phyloP scores from a whole-genome alignment of 2,888 invertebrate genomes.

The Catocala fraxini region DNA sequence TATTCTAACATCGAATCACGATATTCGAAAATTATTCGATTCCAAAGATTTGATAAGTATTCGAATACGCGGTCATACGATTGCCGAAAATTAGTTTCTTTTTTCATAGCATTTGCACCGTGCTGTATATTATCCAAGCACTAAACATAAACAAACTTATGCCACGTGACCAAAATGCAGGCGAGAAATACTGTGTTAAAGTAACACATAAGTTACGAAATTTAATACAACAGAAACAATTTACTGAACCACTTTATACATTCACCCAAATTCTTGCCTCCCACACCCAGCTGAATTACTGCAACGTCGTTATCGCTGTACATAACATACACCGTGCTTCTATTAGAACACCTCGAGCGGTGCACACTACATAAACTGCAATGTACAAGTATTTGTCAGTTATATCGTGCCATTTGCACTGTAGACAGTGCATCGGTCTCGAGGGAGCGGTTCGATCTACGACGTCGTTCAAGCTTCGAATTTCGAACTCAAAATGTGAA shows the following conservation, averaged over 20 bases:
- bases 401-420: slow-evolving; percentile 48
- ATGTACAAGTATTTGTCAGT: slow-evolving; percentile 47
- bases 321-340: slow-evolving; percentile 16
- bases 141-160: no score
- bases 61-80: no score
- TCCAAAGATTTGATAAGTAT: no score
- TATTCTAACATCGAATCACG: no score
- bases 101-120: no score
- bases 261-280: slow-evolving; percentile 9
- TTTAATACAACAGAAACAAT: slow-evolving; percentile 5
- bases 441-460: slow-evolving; percentile 22
- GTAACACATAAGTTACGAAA: neutral
- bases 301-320: slow-evolving; percentile 15
- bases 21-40: no score
- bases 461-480: slow-evolving; percentile 33
- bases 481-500: slow-evolving; percentile 34
- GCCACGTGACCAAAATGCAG: no score
- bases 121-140: no score
- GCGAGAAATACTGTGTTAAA: neutral
- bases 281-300: slow-evolving; percentile 13
- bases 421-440: slow-evolving; percentile 39
- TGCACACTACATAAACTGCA: slow-evolving; percentile 36
- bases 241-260: slow-evolving; percentile 14
- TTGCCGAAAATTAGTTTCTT: no score
- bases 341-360: slow-evolving; percentile 12